These are phyloP conservation scores for Mesochorus sp. DNA, from an alignment of 2,888 invertebrate species.

Conservation along the genomic window DNA sequence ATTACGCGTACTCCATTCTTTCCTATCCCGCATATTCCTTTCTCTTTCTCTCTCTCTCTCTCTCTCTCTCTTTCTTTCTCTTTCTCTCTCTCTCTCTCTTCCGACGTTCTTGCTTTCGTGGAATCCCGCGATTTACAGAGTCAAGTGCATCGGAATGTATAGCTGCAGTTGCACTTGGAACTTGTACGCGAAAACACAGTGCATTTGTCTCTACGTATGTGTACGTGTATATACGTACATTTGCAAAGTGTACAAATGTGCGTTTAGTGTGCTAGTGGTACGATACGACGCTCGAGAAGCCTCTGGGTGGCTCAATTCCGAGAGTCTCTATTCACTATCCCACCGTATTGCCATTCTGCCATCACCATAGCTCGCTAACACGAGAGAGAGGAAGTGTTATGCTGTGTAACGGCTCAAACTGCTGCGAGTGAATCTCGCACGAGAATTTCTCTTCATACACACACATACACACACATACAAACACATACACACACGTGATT, in stretches of 20 bases:
- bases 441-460: conserved; percentile 72
- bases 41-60: background rate
- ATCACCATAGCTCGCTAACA: conserved; percentile 68
- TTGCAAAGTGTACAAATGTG: background rate
- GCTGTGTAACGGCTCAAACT: conserved; percentile 74
- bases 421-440: conserved; percentile 74
- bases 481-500: background rate
- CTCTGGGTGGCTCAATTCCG: conserved; percentile 76
- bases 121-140: conserved; percentile 46
- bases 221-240: background rate
- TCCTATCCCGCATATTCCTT: background rate
- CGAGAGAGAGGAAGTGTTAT: conserved; percentile 78
- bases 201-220: background rate
- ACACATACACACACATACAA: background rate
- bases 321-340: conserved; percentile 67
- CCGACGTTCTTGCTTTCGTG: conserved; percentile 1
- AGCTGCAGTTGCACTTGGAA: background rate
- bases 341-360: conserved; percentile 14
- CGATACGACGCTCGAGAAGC: conserved; percentile 56
- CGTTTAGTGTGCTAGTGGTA: conserved; percentile 24
- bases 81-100: background rate
- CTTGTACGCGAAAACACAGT: background rate
- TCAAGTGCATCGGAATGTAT: conserved; percentile 29
- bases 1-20: conserved; percentile 8
- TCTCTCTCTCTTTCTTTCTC: background rate